Evolutionary conservation across 2,797 vertebrate genomes (phyloP).

Genomic region (Microctenopoma steveboyesi): DNA sequence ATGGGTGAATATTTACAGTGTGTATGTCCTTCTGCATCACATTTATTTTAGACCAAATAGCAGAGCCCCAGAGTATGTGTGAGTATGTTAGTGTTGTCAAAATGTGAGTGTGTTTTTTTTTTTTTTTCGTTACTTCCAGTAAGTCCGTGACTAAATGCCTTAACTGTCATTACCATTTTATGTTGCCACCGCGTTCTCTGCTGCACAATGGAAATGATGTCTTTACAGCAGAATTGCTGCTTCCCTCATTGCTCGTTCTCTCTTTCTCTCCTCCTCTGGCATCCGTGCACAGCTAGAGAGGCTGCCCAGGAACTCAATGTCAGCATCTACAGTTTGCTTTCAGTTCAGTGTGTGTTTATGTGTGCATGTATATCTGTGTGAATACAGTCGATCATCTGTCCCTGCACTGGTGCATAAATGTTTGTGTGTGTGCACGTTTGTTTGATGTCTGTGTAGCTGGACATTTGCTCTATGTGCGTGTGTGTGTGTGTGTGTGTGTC

Average conservation of each 20-base stretch:
- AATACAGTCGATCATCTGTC: background rate
- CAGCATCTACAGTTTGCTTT: constrained; percentile 43
- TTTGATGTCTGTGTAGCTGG: constrained; percentile 10
- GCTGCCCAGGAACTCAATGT: constrained; percentile 60
- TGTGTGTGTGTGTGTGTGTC: constrained; percentile 1
- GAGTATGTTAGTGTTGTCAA: constrained; percentile 41
- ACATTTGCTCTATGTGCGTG: constrained; percentile 4
- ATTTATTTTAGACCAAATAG: constrained; percentile 38
- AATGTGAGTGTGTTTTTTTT: constrained; percentile 26
- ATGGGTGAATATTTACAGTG: constrained; percentile 4
- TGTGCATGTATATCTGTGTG: constrained; percentile 15
- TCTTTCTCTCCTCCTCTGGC: constrained; percentile 55
- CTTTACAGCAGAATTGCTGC: constrained; percentile 53
- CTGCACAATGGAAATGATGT: constrained; percentile 69
- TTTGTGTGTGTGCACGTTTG: background rate
- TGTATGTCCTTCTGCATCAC: constrained; percentile 20
- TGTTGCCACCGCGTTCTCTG: constrained; percentile 65
- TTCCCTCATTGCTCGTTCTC: constrained; percentile 22
- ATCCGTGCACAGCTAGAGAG: constrained; percentile 44
- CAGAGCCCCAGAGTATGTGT: constrained; percentile 27
- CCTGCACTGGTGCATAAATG: background rate
- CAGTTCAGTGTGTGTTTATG: constrained; percentile 16
- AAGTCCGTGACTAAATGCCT: constrained; percentile 69
- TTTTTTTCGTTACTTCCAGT: constrained; percentile 46
- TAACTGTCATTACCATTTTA: constrained; percentile 77